phyloP scores from a whole-genome alignment of 2,888 invertebrate genomes.

The Sclerodermus sp. region DNA sequence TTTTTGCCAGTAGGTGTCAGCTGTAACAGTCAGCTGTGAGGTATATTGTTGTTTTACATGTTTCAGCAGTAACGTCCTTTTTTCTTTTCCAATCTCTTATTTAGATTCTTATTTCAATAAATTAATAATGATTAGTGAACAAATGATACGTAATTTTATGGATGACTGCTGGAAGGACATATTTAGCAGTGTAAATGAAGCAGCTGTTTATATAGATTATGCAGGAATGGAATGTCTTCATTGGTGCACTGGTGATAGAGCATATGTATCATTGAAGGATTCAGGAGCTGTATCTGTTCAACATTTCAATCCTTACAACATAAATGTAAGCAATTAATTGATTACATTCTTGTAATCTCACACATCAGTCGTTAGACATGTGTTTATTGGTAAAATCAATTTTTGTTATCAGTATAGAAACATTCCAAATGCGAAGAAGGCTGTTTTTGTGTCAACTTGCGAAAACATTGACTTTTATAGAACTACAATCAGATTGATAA shows the following conservation, averaged over 20 bases:
- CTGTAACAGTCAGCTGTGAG: too few relatives aligned
- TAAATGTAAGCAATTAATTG: conserved; percentile 36
- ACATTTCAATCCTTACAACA: conserved; percentile 61
- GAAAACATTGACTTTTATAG: conserved; percentile 62
- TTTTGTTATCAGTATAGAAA: conserved; percentile 50
- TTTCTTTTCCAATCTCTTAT: too few relatives aligned
- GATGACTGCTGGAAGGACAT: conserved; percentile 67
- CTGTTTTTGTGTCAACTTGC: conserved; percentile 64
- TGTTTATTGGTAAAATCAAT: not conserved
- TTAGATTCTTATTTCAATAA: too few relatives aligned
- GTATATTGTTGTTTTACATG: too few relatives aligned
- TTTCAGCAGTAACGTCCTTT: too few relatives aligned
- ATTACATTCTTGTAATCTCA: not conserved
- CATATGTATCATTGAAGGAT: conserved; percentile 61
- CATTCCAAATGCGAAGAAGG: conserved; percentile 55
- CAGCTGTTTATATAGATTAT: conserved; percentile 69
- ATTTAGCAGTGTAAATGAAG: conserved; percentile 64
- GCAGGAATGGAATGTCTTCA: conserved; percentile 68
- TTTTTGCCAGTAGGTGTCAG: too few relatives aligned
- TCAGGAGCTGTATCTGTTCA: conserved; percentile 68
- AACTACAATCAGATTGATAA: conserved; percentile 64
- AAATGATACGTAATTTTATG: conserved; percentile 49
- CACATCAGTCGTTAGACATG: conserved; percentile 4
- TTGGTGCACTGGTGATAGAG: conserved; percentile 66
- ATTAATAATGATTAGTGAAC: not conserved